Conservation (phyloP, 30 jellyfish, hydroid and myxozoan species). For the Rhopilema esculentum region DNA sequence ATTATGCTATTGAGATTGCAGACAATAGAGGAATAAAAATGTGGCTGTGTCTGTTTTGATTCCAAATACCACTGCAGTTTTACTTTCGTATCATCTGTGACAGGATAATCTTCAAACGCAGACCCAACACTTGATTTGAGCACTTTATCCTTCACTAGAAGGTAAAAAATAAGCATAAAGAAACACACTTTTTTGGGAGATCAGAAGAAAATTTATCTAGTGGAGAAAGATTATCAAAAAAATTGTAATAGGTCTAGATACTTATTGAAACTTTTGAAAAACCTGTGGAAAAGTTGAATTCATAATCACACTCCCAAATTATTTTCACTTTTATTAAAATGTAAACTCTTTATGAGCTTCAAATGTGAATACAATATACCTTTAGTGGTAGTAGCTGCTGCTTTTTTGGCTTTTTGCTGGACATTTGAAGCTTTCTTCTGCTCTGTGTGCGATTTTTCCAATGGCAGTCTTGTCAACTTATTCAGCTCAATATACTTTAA, state of each 20-base stretch:
- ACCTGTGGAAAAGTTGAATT: no score
- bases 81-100: constrained; percentile 3
- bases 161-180: not conserved
- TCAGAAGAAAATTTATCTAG: not conserved
- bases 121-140: no score
- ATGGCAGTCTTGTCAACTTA: constrained; percentile 43
- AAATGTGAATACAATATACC: no score
- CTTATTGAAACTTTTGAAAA: no score
- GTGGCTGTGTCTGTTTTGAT: constrained; percentile 69
- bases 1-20: constrained; percentile 42
- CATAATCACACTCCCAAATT: no score
- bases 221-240: no score
- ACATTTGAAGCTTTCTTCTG: not conserved
- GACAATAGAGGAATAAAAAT: constrained; percentile 41
- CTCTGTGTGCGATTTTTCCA: not conserved
- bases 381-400: not conserved
- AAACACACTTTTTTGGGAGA: no score
- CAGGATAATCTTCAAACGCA: constrained; percentile 12
- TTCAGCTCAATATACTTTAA: constrained; percentile 52
- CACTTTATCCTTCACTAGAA: not conserved
- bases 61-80: constrained; percentile 20
- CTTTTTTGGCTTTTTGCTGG: not conserved
- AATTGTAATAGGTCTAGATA: no score
- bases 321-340: no score
- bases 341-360: no score